Conservation (phyloP, 2,888 invertebrate genomes). For the Eilema depressum region DNA sequence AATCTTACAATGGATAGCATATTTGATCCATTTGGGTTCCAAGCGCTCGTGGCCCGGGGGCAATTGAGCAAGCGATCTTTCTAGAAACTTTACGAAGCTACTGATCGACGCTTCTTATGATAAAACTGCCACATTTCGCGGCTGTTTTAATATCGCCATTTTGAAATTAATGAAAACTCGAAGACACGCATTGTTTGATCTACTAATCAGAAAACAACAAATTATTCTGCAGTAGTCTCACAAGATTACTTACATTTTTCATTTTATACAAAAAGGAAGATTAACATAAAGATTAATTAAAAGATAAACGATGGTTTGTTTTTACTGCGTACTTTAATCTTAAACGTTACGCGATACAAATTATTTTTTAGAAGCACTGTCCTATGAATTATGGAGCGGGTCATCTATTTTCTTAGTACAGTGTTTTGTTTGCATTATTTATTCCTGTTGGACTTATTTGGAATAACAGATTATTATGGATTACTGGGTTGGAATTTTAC, state of each 20-base stretch:
- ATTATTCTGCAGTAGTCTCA: background rate
- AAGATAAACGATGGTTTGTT: constrained; percentile 36
- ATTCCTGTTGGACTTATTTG: background rate
- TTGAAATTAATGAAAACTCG: background rate
- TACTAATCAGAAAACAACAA: background rate
- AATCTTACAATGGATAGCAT: background rate
- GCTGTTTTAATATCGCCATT: background rate
- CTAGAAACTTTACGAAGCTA: background rate
- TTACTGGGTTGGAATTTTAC: background rate
- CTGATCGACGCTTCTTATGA: background rate
- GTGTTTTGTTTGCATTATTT: background rate
- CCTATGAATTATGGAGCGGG: constrained; percentile 25
- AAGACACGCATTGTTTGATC: background rate
- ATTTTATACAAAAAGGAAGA: constrained; percentile 23
- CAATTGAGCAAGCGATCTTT: background rate
- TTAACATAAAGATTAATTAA: constrained; percentile 45
- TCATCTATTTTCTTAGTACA: background rate
- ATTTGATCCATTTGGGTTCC: background rate
- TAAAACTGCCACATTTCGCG: background rate
- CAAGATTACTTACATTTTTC: background rate
- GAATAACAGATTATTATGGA: background rate
- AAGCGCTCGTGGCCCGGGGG: background rate
- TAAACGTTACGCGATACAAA: constrained; percentile 14
- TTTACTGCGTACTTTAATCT: constrained; percentile 20
- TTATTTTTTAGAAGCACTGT: constrained; percentile 17